Evolutionary conservation across 2,888 invertebrate species (phyloP), one percentile per base, ranked within the genome.

Genomic region (Agriopis marginaria): DNA sequence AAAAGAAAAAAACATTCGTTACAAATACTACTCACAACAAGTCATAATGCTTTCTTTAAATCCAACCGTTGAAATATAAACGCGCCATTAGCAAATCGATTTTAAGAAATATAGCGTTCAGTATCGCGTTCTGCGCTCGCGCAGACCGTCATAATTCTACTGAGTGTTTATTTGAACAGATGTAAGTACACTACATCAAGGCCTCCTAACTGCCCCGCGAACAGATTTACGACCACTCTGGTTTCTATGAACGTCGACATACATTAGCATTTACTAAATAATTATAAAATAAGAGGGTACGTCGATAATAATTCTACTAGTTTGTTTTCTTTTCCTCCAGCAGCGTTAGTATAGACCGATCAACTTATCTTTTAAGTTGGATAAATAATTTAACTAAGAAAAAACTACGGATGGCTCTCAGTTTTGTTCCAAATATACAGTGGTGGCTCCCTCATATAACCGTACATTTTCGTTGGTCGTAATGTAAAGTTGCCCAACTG

Each of bases 241-340:
- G 86, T 89, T 87, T 84, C 82, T 85, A 75, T 87, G 89, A 82
- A 85, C 88, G 87, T 89, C 90, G 84, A 87, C 86, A 86, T 87
- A 86, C 88, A 84, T 91, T 90, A 89, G 79, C 75, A 83, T 86
- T 82, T 82, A 87, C 85, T 89, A 86, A 87, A 89, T 89, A 90
- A 81, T 78, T 78, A 84, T 86, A 83, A 85, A 87, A 81, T 82
- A 82, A 82, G 80, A 80, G 78, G 72, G 77, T 76, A 71, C 77
- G 82, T 83, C 76, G 79, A 82, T 84, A 85, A 89, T 90, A 86
- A 89, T 89, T 89, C 86, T 75, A 77, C 83, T 82, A 80, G 82
- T 87, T 87, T 87, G 88, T 89, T 87, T 86, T 82, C 72, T 72
- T 72, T 76, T 73, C 68, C 69, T 66, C 73, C 77, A 73, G 72